These are phyloP conservation scores for Neolamprologus kungweensis DNA, from an alignment of 2,113 vertebrate species.

Conservation along the genomic window DNA sequence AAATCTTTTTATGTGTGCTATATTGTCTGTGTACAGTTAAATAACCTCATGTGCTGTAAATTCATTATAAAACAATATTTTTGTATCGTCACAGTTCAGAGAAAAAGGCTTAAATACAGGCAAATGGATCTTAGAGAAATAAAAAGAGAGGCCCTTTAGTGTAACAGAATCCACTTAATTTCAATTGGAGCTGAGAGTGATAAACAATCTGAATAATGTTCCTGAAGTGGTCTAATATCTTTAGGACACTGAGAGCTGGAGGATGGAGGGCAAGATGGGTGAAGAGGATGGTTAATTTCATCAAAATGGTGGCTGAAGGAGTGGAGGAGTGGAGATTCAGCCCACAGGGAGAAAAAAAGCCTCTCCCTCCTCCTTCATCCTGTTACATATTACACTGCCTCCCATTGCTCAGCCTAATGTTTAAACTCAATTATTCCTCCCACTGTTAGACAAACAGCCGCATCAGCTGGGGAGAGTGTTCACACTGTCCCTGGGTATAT, in stretches of 20 bases:
- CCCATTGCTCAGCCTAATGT: slow-evolving; percentile 56
- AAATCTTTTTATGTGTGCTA: not conserved
- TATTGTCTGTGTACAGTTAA: not conserved
- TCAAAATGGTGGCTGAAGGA: slow-evolving; percentile 57
- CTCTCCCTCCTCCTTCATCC: slow-evolving; percentile 40
- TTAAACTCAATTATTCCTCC: slow-evolving; percentile 63
- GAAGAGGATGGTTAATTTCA: slow-evolving; percentile 64
- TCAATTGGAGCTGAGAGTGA: slow-evolving; percentile 62
- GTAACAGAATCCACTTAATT: slow-evolving; percentile 63
- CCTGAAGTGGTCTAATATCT: slow-evolving; percentile 65
- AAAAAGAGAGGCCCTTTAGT: slow-evolving; percentile 11
- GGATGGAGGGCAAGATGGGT: slow-evolving; percentile 31
- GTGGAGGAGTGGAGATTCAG: slow-evolving; percentile 48
- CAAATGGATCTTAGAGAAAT: not conserved
- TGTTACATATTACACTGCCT: slow-evolving; percentile 59
- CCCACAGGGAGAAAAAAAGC: slow-evolving; percentile 23
- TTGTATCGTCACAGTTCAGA: not conserved
- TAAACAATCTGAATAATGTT: slow-evolving; percentile 68
- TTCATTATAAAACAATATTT: not conserved
- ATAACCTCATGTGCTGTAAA: not conserved
- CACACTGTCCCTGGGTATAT: not conserved
- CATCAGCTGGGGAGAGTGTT: not conserved
- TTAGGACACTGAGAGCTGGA: slow-evolving; percentile 43
- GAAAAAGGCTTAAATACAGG: not conserved
- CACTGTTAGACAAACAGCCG: slow-evolving; percentile 27